Conservation (phyloP, 2,797 vertebrate species). For the Eleutherodactylus coqui region DNA sequence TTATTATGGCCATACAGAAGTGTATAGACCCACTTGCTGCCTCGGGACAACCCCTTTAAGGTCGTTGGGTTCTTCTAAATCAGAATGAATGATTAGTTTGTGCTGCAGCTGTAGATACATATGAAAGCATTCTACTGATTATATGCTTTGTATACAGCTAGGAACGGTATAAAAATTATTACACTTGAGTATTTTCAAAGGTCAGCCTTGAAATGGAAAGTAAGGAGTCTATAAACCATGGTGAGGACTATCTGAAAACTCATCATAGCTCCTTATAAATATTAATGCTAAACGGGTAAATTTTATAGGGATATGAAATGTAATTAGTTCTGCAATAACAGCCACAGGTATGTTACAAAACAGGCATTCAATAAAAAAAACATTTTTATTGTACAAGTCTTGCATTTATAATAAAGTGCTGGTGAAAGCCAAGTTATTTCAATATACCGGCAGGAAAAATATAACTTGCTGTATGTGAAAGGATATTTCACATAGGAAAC, state of each 20-base stretch:
- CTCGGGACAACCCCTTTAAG: too few species aligned
- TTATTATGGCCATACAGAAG: too few species aligned
- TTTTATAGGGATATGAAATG: constrained; percentile 54
- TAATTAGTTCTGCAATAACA: constrained; percentile 60
- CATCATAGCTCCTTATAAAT: constrained; percentile 45
- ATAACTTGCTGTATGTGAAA: neutral
- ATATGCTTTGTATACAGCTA: constrained; percentile 26
- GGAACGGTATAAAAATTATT: constrained; percentile 36
- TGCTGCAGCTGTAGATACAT: constrained; percentile 28
- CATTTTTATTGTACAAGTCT: constrained; percentile 38
- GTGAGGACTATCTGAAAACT: constrained; percentile 35
- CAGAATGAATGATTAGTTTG: constrained; percentile 33
- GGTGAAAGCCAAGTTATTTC: constrained; percentile 10
- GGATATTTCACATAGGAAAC: neutral
- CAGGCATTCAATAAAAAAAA: constrained; percentile 42
- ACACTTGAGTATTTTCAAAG: constrained; percentile 50
- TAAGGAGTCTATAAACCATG: constrained; percentile 48
- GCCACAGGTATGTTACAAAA: constrained; percentile 59
- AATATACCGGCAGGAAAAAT: neutral
- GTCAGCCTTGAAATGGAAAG: constrained; percentile 52
- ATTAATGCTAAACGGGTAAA: constrained; percentile 43
- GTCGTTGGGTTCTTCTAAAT: constrained; percentile 21
- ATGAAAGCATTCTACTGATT: constrained; percentile 14
- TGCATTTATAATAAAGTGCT: neutral
- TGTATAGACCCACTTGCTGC: too few species aligned